Evolutionary conservation across 1,140 invertebrate species (phyloP), one percentile per base, ranked within the genome.

Genomic region (Tetramorium alpestre): DNA sequence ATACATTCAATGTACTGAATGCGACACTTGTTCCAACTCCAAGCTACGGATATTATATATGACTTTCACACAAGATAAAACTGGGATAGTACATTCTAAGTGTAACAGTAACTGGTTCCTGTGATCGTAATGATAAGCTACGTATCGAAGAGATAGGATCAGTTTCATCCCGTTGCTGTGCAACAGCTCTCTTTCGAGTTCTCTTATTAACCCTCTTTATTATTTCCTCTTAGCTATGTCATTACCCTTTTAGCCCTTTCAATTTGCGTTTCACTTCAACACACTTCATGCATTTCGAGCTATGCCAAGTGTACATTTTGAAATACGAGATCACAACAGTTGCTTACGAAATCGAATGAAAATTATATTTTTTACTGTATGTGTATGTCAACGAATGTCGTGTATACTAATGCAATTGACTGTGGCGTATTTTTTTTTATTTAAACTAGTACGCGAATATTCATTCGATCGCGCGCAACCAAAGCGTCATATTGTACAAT

Each of bases 91-190:
- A 54, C 80, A 82, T 82, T 60, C 51, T 82, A 72, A 38, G 65
- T 72, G 22, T 56, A 70, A 70, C 62, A 69, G 62, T 81, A 47
- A 58, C 38, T 47, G 38, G 22, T 72, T 82, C 25, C 25, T 44
- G 18, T 25, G 67, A 72, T 82, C 51, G 25, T 56, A 38, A 72
- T 82, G 78, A 82, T 82, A 73, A 82, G 67, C 54, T 73, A 47
- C 41, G 65, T 72, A 82, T 82, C 80, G 80, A 73, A 82, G 6
- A 82, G 80, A 73, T 82, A 33, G 54, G 25, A 82, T 82, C 67
- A 73, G 51, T 73, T 73, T 82, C 41, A 73, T 82, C 38, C 67
- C 41, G 18, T 58, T 73, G 38, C 38, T 4, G 70, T 54, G 51
- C 67, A 60, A 58, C 38, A 73, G 41, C 16, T 67, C 60, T 77